Percentiles rank a stretch among this genome's conserved stretches.
Conservation (phyloP, 2,888 invertebrate species). For the Sarcophaga caerulescens region DNA sequence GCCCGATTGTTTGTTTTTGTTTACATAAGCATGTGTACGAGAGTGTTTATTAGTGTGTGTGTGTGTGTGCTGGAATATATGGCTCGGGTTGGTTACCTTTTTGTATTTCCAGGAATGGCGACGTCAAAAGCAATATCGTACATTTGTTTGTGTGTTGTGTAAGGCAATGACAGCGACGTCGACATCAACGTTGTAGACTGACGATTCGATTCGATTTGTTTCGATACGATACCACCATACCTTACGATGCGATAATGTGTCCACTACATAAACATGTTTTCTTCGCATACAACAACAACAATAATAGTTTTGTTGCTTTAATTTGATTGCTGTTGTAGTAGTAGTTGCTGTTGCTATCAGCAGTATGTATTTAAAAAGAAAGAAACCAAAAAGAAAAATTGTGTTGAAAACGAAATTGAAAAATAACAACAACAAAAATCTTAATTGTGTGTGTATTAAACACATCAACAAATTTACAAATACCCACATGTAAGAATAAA, state of each 20-base stretch:
- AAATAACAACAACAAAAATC: constrained; percentile 33
- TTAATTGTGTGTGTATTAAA: constrained; percentile 11
- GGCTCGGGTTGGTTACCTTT: constrained; percentile 66
- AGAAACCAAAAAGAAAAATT: neutral
- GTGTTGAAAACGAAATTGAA: constrained; percentile 37
- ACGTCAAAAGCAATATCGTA: constrained; percentile 63
- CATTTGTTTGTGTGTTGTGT: constrained; percentile 8
- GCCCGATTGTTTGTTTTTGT: constrained; percentile 41
- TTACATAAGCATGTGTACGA: neutral
- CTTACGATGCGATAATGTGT: neutral
- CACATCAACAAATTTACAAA: neutral
- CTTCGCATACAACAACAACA: neutral
- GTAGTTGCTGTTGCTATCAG: constrained; percentile 12
- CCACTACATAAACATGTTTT: neutral
- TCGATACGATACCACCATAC: neutral
- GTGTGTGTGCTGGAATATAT: constrained; percentile 1
- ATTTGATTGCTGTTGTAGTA: neutral
- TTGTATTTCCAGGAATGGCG: constrained; percentile 62
- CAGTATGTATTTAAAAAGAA: constrained; percentile 42
- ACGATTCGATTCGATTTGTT: constrained; percentile 16
- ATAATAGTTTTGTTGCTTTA: too few species aligned
- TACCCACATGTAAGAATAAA: too few species aligned
- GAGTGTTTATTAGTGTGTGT: neutral
- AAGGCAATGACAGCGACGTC: neutral
- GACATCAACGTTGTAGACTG: neutral